phyloP scores from a whole-genome alignment of 2,888 invertebrate species.

The Sisyra nigra region DNA sequence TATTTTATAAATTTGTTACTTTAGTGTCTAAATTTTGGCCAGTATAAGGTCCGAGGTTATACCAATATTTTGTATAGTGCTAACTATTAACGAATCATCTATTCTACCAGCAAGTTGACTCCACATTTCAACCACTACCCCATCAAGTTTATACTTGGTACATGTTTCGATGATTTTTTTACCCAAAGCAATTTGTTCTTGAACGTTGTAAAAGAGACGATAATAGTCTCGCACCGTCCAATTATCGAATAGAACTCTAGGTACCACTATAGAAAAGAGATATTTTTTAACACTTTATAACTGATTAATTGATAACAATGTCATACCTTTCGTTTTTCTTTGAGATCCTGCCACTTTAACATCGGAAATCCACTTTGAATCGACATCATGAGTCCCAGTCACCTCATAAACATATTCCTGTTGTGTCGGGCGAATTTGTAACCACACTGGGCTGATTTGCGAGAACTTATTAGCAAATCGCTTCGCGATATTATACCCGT shows the following conservation, averaged over 20 bases:
- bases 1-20: no score
- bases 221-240: slow-evolving; percentile 66
- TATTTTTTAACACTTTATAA: background rate
- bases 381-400: slow-evolving; percentile 67
- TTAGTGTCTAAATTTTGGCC: no score
- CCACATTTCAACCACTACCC: slow-evolving; percentile 83
- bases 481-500: slow-evolving; percentile 87
- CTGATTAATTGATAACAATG: background rate
- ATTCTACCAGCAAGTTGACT: slow-evolving; percentile 60
- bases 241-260: slow-evolving; percentile 73
- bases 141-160: slow-evolving; percentile 69
- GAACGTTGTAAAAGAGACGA: slow-evolving; percentile 47
- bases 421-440: slow-evolving; percentile 58
- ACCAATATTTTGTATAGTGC: slow-evolving; percentile 48
- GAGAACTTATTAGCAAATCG: slow-evolving; percentile 78
- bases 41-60: no score
- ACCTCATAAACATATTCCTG: slow-evolving; percentile 41
- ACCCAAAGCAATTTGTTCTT: slow-evolving; percentile 49
- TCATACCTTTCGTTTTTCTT: slow-evolving; percentile 41
- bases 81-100: slow-evolving; percentile 35
- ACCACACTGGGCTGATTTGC: slow-evolving; percentile 89
- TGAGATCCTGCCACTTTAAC: slow-evolving; percentile 40
- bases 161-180: slow-evolving; percentile 50
- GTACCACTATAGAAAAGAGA: background rate
- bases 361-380: slow-evolving; percentile 64